A percentile compares a stretch with the other conserved stretches of the same genome.
Conservation (phyloP, 2,113 vertebrate species). For the Raja brachyura region DNA sequence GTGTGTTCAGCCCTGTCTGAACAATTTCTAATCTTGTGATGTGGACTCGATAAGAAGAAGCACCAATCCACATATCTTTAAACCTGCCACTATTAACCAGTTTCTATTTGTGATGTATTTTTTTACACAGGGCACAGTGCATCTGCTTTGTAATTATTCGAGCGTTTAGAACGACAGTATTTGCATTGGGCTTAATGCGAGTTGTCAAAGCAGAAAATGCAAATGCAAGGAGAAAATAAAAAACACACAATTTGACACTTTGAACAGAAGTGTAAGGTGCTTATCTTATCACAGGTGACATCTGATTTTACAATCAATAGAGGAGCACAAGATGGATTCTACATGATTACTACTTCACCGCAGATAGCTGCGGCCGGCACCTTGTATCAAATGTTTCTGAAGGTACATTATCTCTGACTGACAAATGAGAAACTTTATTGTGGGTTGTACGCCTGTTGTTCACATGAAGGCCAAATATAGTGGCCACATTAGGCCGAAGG, state of each 20-base stretch:
- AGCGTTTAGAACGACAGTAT: conserved; percentile 21
- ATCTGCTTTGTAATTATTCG: conserved; percentile 26
- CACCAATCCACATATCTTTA: neutral
- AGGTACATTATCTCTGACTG: neutral
- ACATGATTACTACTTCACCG: conserved; percentile 11
- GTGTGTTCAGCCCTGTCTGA: too few species aligned
- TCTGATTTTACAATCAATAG: conserved; percentile 32
- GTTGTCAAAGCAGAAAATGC: conserved; percentile 25
- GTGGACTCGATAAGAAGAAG: too few species aligned
- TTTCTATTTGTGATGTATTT: conserved; percentile 34
- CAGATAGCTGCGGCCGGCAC: conserved; percentile 21
- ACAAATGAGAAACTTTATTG: conserved; percentile 3
- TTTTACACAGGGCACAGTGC: neutral
- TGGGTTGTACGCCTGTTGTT: neutral
- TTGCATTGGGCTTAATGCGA: neutral
- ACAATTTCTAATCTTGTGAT: too few species aligned
- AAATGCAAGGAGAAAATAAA: conserved; percentile 19
- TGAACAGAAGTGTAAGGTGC: conserved; percentile 18
- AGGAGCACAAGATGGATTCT: conserved; percentile 13
- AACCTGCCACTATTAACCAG: conserved; percentile 20
- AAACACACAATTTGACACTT: conserved; percentile 11
- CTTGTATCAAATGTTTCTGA: neutral
- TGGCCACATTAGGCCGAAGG: too few species aligned
- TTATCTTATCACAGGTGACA: conserved; percentile 33
- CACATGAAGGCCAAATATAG: neutral